Evolutionary conservation across 2,797 vertebrate species (phyloP).

Genomic region (Sternarchorhynchus goeldii): DNA sequence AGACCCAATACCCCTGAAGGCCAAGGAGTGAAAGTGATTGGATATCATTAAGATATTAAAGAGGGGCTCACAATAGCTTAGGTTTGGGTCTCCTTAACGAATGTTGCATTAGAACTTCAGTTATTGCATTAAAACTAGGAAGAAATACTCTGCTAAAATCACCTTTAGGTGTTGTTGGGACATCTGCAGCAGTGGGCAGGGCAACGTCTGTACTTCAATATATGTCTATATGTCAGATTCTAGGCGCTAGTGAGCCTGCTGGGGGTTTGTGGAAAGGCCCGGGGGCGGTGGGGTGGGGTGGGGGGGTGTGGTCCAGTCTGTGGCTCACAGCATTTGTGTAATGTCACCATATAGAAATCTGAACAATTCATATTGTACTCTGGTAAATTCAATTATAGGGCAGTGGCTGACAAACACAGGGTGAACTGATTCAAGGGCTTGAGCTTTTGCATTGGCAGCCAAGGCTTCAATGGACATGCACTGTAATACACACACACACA

Average conservation of each 20-base stretch:
- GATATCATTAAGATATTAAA: slow-evolving; percentile 25
- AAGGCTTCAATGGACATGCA: slow-evolving; percentile 2
- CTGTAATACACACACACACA: slow-evolving; percentile 28
- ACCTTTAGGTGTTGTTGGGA: slow-evolving; percentile 29
- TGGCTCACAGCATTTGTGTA: slow-evolving; percentile 44
- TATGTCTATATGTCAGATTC: slow-evolving; percentile 8
- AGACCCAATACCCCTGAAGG: slow-evolving; percentile 32
- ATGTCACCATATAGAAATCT: slow-evolving; percentile 50
- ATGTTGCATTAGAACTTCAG: neutral
- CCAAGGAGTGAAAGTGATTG: slow-evolving; percentile 30
- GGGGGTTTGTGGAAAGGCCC: slow-evolving; percentile 20
- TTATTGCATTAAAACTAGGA: neutral
- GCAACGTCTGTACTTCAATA: neutral
- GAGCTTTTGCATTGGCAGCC: slow-evolving; percentile 26
- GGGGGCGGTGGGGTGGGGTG: slow-evolving; percentile 5
- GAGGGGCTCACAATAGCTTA: neutral
- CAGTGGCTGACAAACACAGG: slow-evolving; percentile 51
- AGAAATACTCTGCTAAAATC: slow-evolving; percentile 3
- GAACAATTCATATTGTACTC: slow-evolving; percentile 49
- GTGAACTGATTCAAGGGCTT: slow-evolving; percentile 20
- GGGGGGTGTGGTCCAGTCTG: slow-evolving; percentile 23
- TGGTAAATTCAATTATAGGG: slow-evolving; percentile 56
- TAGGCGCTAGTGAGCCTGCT: slow-evolving; percentile 31
- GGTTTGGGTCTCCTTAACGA: neutral
- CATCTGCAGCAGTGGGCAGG: neutral